Conservation (phyloP, 2,113 vertebrate species). For the Oenanthe melanoleuca region DNA sequence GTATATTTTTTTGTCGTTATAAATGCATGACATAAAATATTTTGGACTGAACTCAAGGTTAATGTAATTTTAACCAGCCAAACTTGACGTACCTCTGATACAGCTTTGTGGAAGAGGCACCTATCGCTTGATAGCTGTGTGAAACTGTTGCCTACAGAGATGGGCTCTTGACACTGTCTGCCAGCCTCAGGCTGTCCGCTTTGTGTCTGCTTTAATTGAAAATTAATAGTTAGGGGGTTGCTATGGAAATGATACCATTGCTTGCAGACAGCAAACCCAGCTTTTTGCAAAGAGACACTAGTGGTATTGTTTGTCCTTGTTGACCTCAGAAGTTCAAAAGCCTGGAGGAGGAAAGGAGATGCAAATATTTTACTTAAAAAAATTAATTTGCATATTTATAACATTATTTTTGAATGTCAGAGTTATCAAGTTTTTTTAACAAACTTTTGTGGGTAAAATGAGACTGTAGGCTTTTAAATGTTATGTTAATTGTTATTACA, state of each 20-base stretch:
- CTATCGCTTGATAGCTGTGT: slow-evolving; percentile 84
- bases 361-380: slow-evolving; percentile 89
- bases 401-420: slow-evolving; percentile 84
- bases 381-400: slow-evolving; percentile 87
- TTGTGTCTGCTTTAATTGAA: slow-evolving; percentile 96
- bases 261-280: slow-evolving; percentile 86
- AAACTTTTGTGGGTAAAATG: slow-evolving; percentile 75
- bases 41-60: slow-evolving; percentile 81
- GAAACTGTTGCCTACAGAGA: slow-evolving; percentile 88
- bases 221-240: slow-evolving; percentile 93
- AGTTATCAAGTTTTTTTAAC: slow-evolving; percentile 74
- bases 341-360: slow-evolving; percentile 88
- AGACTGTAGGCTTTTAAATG: slow-evolving; percentile 71
- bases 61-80: slow-evolving; percentile 83
- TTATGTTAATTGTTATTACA: slow-evolving; percentile 76
- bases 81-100: slow-evolving; percentile 81
- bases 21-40: slow-evolving; percentile 73
- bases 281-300: slow-evolving; percentile 94
- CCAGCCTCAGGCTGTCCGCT: slow-evolving; percentile 86
- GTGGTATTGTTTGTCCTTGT: slow-evolving; percentile 98
- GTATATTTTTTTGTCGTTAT: slow-evolving; percentile 60
- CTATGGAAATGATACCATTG: slow-evolving; percentile 91
- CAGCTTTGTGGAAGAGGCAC: slow-evolving; percentile 79
- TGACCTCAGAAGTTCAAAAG: slow-evolving; percentile 98
- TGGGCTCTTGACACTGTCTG: slow-evolving; percentile 89